Evolutionary conservation across 2,113 vertebrate species (phyloP).

Genomic region (Petroica traversi): DNA sequence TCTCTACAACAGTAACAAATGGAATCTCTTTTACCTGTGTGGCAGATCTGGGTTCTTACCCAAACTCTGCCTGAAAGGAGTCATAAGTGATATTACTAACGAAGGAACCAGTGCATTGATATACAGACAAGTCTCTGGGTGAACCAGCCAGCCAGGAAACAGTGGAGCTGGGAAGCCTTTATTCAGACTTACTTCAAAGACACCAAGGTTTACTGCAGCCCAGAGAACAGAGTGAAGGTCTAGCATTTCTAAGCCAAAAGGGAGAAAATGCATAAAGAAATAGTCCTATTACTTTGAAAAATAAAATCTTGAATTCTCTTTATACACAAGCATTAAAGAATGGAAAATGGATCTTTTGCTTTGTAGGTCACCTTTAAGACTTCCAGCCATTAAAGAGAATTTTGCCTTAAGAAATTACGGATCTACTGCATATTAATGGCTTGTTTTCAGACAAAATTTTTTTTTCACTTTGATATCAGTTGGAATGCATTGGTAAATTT

Average conservation of each 20-base stretch:
- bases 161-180: neutral
- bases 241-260: neutral
- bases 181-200: neutral
- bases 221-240: neutral
- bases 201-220: neutral
- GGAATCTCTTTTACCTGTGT: neutral
- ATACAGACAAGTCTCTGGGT: too few relatives aligned
- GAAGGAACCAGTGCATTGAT: neutral
- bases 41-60: neutral
- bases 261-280: neutral
- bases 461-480: neutral
- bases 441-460: neutral
- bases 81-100: neutral
- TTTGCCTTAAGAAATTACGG: neutral
- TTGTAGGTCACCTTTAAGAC: neutral
- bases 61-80: neutral
- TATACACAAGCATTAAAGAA: neutral
- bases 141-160: neutral
- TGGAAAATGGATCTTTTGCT: neutral
- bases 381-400: neutral
- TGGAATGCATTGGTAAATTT: neutral
- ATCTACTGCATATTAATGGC: neutral
- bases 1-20: neutral
- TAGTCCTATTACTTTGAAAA: neutral
- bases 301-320: neutral